A percentile compares a stretch with the other conserved stretches of the same genome.
Conservation (phyloP, 2,888 invertebrate species). For the Heteropelma amictum region DNA sequence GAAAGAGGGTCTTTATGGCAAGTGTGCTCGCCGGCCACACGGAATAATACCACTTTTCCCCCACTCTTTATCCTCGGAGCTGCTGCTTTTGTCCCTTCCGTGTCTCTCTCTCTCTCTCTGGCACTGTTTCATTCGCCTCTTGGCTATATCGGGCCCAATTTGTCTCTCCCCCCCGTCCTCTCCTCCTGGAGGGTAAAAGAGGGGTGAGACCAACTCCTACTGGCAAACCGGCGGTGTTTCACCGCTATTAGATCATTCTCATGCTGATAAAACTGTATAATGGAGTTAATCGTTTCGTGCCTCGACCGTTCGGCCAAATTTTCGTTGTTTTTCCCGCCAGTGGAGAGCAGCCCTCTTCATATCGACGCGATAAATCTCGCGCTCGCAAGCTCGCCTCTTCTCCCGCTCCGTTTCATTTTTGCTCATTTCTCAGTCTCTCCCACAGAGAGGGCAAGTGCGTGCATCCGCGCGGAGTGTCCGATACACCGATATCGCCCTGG, state of each 20-base stretch:
- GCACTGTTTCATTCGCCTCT: constrained; percentile 12
- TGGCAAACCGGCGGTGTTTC: constrained; percentile 54
- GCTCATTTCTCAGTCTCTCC: constrained; percentile 42
- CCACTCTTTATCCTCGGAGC: neutral
- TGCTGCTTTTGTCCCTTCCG: constrained; percentile 11
- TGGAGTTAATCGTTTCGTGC: constrained; percentile 76
- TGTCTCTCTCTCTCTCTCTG: constrained; percentile 20
- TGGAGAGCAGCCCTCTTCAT: constrained; percentile 55
- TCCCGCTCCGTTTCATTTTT: constrained; percentile 41
- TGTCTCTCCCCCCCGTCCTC: constrained; percentile 4
- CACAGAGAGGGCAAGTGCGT: neutral
- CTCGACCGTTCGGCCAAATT: constrained; percentile 71
- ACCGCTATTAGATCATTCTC: constrained; percentile 76
- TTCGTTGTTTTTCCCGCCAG: constrained; percentile 76
- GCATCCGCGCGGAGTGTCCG: constrained; percentile 1
- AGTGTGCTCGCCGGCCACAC: constrained; percentile 44
- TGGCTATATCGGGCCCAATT: constrained; percentile 1
- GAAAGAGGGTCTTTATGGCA: constrained; percentile 58
- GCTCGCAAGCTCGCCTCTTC: constrained; percentile 28
- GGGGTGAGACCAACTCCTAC: constrained; percentile 65
- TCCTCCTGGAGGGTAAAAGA: neutral
- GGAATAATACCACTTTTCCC: neutral
- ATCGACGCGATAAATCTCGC: constrained; percentile 70
- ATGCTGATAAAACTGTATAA: constrained; percentile 77
- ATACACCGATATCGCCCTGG: constrained; percentile 13